Evolutionary conservation across 2,888 invertebrate genomes (phyloP), one percentile per base, ranked within the genome.

Genomic region (Steinernema hermaphroditum): DNA sequence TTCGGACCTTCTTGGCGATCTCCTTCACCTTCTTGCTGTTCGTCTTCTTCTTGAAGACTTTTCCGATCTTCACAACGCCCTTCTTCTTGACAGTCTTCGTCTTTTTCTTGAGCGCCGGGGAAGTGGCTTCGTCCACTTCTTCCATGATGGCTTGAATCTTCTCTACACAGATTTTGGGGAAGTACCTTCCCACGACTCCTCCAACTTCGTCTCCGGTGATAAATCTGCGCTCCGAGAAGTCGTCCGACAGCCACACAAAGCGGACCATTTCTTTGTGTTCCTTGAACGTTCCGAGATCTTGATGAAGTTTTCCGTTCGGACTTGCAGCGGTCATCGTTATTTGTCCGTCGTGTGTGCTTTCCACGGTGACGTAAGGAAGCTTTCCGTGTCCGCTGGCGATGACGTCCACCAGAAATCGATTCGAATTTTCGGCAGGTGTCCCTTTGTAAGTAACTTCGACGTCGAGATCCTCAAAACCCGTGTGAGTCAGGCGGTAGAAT

Each of bases 361-460:
- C 54, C 24, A 54, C 54, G 54, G 19, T 27, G 9, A 54, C 54
- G 27, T 8, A 54, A 6, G 54, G 54, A 24, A 54, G 54, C 16
- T 16, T 6, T 6, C 16, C 46, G 46, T 46, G 4, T 16, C 54
- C 54, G 54, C 27, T 54, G 2, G 24, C 54, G 6, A 54, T 22
- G 54, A 54, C 24, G 19, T 54, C 27, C 27, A 54, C 54, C 24
- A 54, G 54, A 22, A 54, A 54, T 22, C 54, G 22, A 14, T 54
- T 27, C 54, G 54, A 54, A n/a, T 46, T n/a, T 4, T 19, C 12
- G 37, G 37, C 46, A 14, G 54, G 24, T 8, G 2, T 24, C 22
- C 54, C 6, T 27, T 54, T 54, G 54, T 8, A 27, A 2, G 54
- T 24, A 27, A 54, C 54, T 16, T 24, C 27, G 2, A 54, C 54